Evolutionary conservation across 2,888 invertebrate species (phyloP).

Genomic region (Athetis lepigone): DNA sequence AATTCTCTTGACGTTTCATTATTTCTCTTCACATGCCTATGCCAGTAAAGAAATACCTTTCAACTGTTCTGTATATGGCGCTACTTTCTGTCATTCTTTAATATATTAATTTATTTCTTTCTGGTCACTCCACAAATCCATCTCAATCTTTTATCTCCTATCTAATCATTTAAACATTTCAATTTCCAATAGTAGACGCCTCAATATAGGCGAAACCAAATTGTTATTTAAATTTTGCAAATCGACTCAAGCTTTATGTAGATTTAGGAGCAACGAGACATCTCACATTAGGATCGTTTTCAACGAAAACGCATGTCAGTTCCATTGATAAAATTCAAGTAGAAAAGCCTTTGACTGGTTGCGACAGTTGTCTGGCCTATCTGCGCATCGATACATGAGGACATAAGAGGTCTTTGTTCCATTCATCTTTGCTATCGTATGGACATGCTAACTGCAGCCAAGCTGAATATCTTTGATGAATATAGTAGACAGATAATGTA

Average conservation of each 20-base stretch:
- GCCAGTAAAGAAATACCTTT: no score
- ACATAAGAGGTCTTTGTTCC: conserved; percentile 35
- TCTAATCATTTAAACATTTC: no score
- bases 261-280: conserved; percentile 18
- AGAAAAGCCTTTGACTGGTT: conserved; percentile 41
- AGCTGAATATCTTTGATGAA: conserved; percentile 22
- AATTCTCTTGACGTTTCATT: no score
- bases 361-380: conserved; percentile 27
- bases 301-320: conserved; percentile 43
- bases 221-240: conserved; percentile 15
- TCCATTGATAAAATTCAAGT: conserved; percentile 44
- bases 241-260: conserved; percentile 13
- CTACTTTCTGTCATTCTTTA: no score
- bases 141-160: no score
- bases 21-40: no score
- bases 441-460: conserved; percentile 6
- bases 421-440: conserved; percentile 33
- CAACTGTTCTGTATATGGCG: no score
- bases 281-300: conserved; percentile 6
- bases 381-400: conserved; percentile 42
- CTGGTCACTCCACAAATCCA: no score
- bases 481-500: no score
- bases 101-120: no score
- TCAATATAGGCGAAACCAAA: conserved; percentile 4
- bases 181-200: neutral